Percentiles rank a stretch among this genome's conserved stretches.
phyloP scores from a whole-genome alignment of 1,140 invertebrate species.

The Drosophila arizonae region DNA sequence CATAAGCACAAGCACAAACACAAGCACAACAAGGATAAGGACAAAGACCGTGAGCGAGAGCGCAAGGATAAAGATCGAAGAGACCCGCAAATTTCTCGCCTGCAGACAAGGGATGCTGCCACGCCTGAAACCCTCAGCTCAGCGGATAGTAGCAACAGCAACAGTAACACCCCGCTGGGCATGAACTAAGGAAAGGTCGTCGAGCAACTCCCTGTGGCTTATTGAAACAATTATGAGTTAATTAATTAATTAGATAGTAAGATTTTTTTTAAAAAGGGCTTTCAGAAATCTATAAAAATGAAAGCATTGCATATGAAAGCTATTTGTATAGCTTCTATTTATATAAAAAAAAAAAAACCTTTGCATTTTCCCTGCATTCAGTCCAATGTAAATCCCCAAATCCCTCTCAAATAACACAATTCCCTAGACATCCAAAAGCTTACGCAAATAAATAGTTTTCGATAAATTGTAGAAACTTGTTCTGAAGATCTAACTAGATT shows the following conservation, averaged over 20 bases:
- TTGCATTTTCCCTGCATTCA: no score
- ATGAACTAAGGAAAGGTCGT: conserved; percentile 51
- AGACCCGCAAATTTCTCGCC: conserved; percentile 81
- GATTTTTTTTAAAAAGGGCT: no score
- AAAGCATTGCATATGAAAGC: no score
- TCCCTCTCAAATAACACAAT: no score
- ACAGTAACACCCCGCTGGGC: conserved; percentile 58
- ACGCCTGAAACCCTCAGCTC: conserved; percentile 85
- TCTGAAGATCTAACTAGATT: conserved; percentile 2
- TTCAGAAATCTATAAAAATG: no score
- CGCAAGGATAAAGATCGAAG: conserved; percentile 80
- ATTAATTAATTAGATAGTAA: no score
- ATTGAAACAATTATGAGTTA: no score
- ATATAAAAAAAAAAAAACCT: no score
- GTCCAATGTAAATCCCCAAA: no score
- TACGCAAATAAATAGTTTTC: conserved; percentile 6
- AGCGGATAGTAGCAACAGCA: conserved; percentile 84
- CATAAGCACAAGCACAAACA: conserved; percentile 92
- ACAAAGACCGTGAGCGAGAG: conserved; percentile 77
- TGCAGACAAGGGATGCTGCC: conserved; percentile 83
- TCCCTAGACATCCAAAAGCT: no score
- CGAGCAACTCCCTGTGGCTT: not conserved
- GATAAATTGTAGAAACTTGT: not conserved
- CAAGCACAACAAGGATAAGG: conserved; percentile 90
- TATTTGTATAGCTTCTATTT: no score